Base-by-base conservation (phyloP, 2,888 invertebrate species). In the Lordiphosa fenestrarum region DNA sequence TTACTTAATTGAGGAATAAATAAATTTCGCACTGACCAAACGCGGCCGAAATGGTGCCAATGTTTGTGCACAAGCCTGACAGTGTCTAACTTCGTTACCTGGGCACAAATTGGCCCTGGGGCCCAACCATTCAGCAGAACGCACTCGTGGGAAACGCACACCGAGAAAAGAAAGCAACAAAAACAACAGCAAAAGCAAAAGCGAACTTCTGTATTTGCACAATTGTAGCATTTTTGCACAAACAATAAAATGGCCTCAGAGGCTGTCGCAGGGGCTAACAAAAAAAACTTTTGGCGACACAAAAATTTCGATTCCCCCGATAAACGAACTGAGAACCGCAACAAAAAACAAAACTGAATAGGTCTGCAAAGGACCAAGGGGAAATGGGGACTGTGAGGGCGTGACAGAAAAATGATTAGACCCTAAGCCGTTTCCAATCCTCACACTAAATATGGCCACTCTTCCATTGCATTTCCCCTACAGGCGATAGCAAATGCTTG, bases 401-500 rank as follows among this genome's bases (percentile, higher is more conserved):
- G 5, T 23, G 23, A 23, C 23, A 1, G 6, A 6, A 23, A 23
- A 23, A 5, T 23, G 23, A 23, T 23, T 6, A 6, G 23, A 23
- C 15, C 15, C 15, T 15, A 15, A 15, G 2, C 15, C 15, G 15
- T 1, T 15, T 15, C 15, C 15, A 23, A 23, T 4, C 4, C 23
- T 23, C 1, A 6, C 23, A 3, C 23, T 23, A 6, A 23, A 23
- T 6, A 23, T 19, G 1, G 19, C 19, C 19, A 19, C 4, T 19
- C 7, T 13, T 7, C 48, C 55, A 47, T 41, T 21, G 6, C 15
- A 15, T 25, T 4, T 21, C 38, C n/a, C 39, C 61, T 61, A 13
- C 72, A 88, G 89, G 88, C 75, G 87, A 87, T 38, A 73, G 82
- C 64, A 89, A 89, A 83, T 88, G 88, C 73, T 86, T 88, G 78